Conservation (phyloP, 1,140 invertebrate species). For the Cyclargus thomasi region DNA sequence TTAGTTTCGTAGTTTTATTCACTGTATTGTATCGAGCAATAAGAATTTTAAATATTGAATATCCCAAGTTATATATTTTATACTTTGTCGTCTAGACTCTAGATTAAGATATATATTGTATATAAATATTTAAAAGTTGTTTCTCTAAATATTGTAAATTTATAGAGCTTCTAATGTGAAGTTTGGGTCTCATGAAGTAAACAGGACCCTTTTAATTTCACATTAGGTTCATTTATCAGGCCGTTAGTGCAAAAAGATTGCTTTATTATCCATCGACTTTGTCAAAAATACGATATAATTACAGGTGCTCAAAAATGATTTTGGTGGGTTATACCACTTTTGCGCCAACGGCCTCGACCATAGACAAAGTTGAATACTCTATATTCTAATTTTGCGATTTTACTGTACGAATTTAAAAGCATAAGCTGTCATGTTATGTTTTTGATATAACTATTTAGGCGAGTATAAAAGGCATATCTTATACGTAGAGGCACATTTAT, state of each 20-base stretch:
- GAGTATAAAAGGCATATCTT: conserved; percentile 2
- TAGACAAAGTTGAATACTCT: conserved; percentile 11
- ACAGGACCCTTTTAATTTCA: neutral
- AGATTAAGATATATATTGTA: neutral
- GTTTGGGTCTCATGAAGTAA: neutral
- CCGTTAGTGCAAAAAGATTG: neutral
- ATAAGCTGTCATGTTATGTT: neutral
- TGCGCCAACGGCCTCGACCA: neutral
- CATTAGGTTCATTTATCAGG: neutral
- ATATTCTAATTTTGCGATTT: conserved; percentile 10
- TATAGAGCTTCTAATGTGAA: neutral
- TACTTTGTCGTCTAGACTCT: neutral
- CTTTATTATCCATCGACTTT: too few relatives aligned
- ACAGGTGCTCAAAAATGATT: neutral
- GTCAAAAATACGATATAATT: neutral
- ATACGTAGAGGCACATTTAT: conserved; percentile 4
- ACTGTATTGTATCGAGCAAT: conserved; percentile 12
- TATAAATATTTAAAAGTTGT: conserved; percentile 14
- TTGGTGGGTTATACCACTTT: neutral
- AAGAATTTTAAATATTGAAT: conserved; percentile 1
- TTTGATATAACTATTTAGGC: neutral
- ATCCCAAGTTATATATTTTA: conserved; percentile 11
- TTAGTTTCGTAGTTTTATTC: conserved; percentile 9
- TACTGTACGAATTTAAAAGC: conserved; percentile 7
- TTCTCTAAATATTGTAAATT: conserved; percentile 6